phyloP scores from a whole-genome alignment of 2,113 vertebrate genomes.

The Pygoscelis adeliae region DNA sequence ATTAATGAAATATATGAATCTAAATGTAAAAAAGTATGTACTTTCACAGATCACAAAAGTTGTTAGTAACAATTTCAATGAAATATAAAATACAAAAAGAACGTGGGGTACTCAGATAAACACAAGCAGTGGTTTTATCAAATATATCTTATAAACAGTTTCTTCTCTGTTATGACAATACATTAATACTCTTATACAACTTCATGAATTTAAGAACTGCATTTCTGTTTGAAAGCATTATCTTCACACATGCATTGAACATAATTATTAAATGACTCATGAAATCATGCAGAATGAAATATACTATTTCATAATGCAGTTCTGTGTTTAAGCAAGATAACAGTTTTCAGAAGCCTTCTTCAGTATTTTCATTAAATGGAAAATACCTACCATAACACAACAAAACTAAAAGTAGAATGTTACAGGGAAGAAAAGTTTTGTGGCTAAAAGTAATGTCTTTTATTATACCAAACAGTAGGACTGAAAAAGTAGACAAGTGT shows the following conservation, averaged over 20 bases:
- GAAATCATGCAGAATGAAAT: background rate
- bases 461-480: background rate
- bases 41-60: background rate
- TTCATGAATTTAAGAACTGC: background rate
- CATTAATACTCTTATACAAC: background rate
- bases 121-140: conserved; percentile 17
- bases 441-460: background rate
- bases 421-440: background rate
- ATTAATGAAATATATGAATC: background rate
- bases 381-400: background rate
- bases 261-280: conserved; percentile 3
- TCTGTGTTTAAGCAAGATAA: background rate
- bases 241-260: background rate
- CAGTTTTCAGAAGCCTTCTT: background rate
- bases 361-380: background rate
- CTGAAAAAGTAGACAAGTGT: background rate
- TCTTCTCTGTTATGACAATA: background rate
- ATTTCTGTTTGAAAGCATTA: background rate
- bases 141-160: background rate
- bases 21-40: background rate
- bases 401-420: background rate
- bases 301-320: background rate
- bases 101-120: background rate
- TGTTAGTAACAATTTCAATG: background rate
- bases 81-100: conserved; percentile 2